Conservation (phyloP, 2,888 invertebrate genomes). For the Sclerodermus sp. region DNA sequence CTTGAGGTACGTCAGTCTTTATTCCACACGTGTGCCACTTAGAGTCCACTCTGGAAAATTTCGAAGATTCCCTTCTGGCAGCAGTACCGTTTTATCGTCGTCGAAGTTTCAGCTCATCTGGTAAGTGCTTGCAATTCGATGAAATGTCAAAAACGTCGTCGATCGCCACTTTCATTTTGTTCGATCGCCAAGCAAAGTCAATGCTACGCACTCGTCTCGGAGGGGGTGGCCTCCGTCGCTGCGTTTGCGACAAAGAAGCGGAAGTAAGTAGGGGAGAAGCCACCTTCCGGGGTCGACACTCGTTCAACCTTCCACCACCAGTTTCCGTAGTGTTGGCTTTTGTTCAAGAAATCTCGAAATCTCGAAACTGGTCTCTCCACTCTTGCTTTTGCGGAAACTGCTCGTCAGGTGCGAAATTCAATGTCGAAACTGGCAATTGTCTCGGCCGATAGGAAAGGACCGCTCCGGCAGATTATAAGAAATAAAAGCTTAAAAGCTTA, state of each 20-base stretch:
- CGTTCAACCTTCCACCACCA: background rate
- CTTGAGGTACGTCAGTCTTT: too few species aligned
- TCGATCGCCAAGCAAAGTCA: conserved; percentile 19
- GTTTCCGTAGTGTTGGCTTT: too few species aligned
- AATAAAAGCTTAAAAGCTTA: too few species aligned
- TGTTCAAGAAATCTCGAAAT: too few species aligned
- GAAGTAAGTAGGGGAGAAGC: conserved; percentile 11
- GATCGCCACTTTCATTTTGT: conserved; percentile 35
- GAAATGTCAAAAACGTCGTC: conserved; percentile 37
- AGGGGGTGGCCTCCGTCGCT: conserved; percentile 7
- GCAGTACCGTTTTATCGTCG: conserved; percentile 27
- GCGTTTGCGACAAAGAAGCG: conserved; percentile 25
- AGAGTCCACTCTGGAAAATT: conserved; percentile 9
- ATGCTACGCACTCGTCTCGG: conserved; percentile 13
- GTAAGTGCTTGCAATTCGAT: conserved; percentile 30
- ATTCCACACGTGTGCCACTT: background rate
- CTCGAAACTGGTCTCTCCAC: too few species aligned
- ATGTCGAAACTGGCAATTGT: too few species aligned
- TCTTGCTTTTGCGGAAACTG: too few species aligned
- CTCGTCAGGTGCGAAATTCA: too few species aligned
- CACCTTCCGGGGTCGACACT: conserved; percentile 22
- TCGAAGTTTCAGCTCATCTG: conserved; percentile 30
- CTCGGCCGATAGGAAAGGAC: too few species aligned
- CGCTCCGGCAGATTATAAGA: too few species aligned
- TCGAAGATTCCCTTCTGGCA: conserved; percentile 17